Base-by-base conservation (phyloP, 2,113 vertebrate species). In the Caranx melampygus region DNA sequence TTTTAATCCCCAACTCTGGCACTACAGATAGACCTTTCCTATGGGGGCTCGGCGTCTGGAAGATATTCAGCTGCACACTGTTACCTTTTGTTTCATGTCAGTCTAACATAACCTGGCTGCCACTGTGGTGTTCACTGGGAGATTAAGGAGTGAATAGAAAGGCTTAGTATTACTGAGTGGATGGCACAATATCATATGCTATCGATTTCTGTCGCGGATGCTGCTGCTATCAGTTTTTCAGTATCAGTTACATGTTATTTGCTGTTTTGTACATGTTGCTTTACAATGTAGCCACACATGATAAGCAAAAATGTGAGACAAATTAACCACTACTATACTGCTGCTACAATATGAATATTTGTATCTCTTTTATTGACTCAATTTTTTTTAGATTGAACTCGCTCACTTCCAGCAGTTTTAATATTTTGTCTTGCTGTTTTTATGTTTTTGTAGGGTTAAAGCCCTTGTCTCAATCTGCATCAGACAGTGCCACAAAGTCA, bases 1-100 rank as follows among this genome's bases (percentile, higher is more conserved):
- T 79, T 88, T 84, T 86, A 91, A 87, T 91, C 88, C 85, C 59
- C 42, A 63, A 69, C 73, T 68, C 78, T 90, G 78, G 82, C 78
- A 87, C 72, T 52, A 49, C 55, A 54, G 47, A 73, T 45, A 66
- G 52, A 74, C 66, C 49, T 64, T 70, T 78, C 67, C 60, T 84
- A 21, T 67, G 64, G 37, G 37, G 51, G 52, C 42, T 68, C 42
- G 9, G 60, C 55, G 34, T 73, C 68, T 76, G 75, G 65, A 54
- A 78, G 71, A 87, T 49, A 79, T 77, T 75, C 58, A 84, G 78
- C 66, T 73, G 72, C 40, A 84, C 79, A 85, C 75, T 86, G 77
- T 63, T 69, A 70, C 51, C 52, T 79, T 83, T 78, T 85, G 69
- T 87, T 83, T 70, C 54, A 57, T 37, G 55, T 75, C 79, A 87